Base-by-base conservation (phyloP, 1,140 invertebrate species). In the Lasioglossum albipes region DNA sequence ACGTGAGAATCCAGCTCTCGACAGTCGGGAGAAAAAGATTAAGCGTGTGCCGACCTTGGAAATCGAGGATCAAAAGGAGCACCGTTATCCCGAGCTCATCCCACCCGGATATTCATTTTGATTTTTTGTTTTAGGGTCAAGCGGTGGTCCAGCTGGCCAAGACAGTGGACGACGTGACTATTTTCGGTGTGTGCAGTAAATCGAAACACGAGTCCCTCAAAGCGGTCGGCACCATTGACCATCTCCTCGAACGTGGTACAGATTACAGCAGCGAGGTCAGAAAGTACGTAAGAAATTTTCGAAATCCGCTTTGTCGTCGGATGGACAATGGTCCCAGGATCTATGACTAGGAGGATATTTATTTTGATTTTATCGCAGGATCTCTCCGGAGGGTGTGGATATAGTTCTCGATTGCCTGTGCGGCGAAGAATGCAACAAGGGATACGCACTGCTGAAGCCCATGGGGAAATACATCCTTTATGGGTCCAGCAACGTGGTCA, bases 391-490 rank as follows among this genome's bases (percentile, higher is more conserved):
- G 85, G 97, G 97, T 45, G 97, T 98, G 10, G 97, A 98, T 89
- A 95, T 98, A 61, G 96, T 98, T 18, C 92, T 98, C 88, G 97
- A 98, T 92, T 97, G 97, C 91, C 93, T 98, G 62, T 97, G 97
- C 91, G 97, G 97, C 18, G 97, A 98, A 85, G 97, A 98, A 92
- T 97, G 96, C 90, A 97, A 96, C 92, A 95, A 96, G 89, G 97
- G 97, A 57, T 97, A 97, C 88, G 95, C 94, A 57, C 94, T 98
- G 27, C 94, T 98, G 62, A 98, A 97, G 92, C 97, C 97, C 0
- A 97, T 98, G 96, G 97, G 97, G 90, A 96, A 95, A 94, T 98
- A 98, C 90, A 95, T 98, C 85, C 94, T 98, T 42, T 98, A 97
- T 93, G 96, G 97, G 87, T 97, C 97, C 75, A 96, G 97, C 77